phyloP scores from a whole-genome alignment of 2,113 vertebrate species.

The Diphyllodes magnificus region DNA sequence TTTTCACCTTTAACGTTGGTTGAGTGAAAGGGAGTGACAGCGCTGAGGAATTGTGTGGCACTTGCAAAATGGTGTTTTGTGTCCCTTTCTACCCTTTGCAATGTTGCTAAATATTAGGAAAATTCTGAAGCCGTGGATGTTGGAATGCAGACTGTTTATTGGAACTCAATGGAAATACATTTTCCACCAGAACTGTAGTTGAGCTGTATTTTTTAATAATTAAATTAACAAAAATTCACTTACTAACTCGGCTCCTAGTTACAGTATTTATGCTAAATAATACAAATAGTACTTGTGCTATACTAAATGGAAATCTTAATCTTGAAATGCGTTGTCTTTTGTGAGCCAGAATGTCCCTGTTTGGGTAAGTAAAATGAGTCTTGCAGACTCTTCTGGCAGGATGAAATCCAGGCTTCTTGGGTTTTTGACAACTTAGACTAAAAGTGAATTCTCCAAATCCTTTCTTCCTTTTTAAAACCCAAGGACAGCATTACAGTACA shows the following conservation, averaged over 20 bases:
- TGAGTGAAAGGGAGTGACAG: not conserved
- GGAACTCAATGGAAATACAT: not conserved
- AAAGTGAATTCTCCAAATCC: not conserved
- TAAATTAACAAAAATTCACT: not conserved
- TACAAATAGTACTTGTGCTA: not conserved
- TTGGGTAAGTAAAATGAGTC: not conserved
- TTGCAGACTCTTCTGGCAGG: not conserved
- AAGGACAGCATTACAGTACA: not conserved
- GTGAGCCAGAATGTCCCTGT: not conserved
- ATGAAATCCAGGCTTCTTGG: not conserved
- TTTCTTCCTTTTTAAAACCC: not conserved
- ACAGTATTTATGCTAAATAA: not conserved
- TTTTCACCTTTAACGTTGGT: not conserved
- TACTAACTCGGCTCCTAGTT: not conserved
- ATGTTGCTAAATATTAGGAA: not conserved
- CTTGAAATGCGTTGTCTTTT: not conserved
- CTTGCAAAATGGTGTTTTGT: not conserved
- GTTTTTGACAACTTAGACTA: not conserved
- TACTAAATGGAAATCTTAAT: not conserved
- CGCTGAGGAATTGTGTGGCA: not conserved
- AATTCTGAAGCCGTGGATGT: not conserved
- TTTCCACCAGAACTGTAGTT: not conserved
- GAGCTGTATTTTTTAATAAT: not conserved
- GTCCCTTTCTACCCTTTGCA: not conserved
- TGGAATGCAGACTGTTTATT: not conserved